These are phyloP conservation scores for Autographa gamma DNA, from an alignment of 2,888 invertebrate species.

Conservation along the genomic window DNA sequence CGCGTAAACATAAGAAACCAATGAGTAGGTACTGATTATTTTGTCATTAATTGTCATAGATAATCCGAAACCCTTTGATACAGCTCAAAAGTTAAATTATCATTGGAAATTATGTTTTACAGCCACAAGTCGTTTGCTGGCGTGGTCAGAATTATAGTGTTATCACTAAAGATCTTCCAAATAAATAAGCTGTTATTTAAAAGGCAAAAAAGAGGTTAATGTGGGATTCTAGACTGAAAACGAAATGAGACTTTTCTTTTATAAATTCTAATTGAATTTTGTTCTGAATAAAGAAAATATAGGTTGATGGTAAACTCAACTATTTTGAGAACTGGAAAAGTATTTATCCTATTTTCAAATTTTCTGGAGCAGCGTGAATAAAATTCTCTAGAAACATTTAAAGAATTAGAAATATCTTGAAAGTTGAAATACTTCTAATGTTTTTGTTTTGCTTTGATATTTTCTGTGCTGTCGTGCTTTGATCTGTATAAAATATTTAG, in stretches of 20 bases:
- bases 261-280: conserved; percentile 23
- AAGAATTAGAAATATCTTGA: conserved; percentile 23
- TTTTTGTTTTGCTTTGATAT: conserved; percentile 30
- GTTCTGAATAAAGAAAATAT: conserved; percentile 31
- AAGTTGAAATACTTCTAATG: conserved; percentile 16
- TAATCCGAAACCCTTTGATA: too few relatives aligned
- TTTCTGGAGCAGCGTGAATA: conserved; percentile 13
- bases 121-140: too few relatives aligned
- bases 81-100: too few relatives aligned
- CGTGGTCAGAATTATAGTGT: too few relatives aligned
- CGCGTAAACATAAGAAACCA: too few relatives aligned
- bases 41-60: too few relatives aligned
- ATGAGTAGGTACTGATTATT: too few relatives aligned
- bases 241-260: conserved; percentile 25
- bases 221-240: conserved; percentile 9
- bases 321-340: conserved; percentile 21
- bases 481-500: conserved; percentile 27
- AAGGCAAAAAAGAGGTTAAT: conserved; percentile 27
- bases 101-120: too few relatives aligned
- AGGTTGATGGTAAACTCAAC: conserved; percentile 25
- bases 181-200: conserved; percentile 10
- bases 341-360: conserved; percentile 19
- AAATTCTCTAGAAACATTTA: conserved; percentile 21
- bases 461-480: conserved; percentile 30
- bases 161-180: not conserved